A percentile compares a stretch with the other conserved stretches of the same genome.
phyloP scores from a whole-genome alignment of 2,797 vertebrate species.

The Tamandua tetradactyla region DNA sequence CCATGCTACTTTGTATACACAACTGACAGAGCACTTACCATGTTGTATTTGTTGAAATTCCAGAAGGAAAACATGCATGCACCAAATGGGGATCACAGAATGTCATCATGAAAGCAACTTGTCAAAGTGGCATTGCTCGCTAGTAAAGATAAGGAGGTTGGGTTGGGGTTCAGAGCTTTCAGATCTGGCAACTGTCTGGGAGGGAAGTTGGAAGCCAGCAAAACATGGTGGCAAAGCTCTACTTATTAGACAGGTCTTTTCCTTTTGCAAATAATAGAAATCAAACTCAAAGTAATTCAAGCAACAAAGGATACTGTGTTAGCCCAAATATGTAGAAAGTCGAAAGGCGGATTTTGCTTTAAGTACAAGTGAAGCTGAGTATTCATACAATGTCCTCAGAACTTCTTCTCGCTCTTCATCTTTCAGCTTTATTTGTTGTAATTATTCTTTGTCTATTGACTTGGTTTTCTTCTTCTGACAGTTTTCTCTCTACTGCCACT shows the following conservation, averaged over 20 bases:
- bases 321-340: background rate
- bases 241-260: background rate
- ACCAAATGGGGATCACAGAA: background rate
- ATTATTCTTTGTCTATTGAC: background rate
- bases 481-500: background rate
- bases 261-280: background rate
- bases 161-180: background rate
- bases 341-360: background rate
- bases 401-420: background rate
- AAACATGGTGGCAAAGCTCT: background rate
- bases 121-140: background rate
- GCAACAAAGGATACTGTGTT: background rate
- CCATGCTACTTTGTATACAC: background rate
- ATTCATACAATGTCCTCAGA: background rate
- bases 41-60: background rate
- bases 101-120: background rate
- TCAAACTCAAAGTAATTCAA: background rate
- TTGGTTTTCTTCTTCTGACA: constrained; percentile 28
- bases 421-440: constrained; percentile 26
- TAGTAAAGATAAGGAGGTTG: background rate
- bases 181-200: background rate
- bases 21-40: background rate
- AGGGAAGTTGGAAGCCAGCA: background rate
- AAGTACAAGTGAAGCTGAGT: background rate
- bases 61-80: background rate